A percentile compares a stretch with the other conserved stretches of the same genome.
phyloP scores from a whole-genome alignment of 2,113 vertebrate genomes.

The Haemorhous mexicanus region DNA sequence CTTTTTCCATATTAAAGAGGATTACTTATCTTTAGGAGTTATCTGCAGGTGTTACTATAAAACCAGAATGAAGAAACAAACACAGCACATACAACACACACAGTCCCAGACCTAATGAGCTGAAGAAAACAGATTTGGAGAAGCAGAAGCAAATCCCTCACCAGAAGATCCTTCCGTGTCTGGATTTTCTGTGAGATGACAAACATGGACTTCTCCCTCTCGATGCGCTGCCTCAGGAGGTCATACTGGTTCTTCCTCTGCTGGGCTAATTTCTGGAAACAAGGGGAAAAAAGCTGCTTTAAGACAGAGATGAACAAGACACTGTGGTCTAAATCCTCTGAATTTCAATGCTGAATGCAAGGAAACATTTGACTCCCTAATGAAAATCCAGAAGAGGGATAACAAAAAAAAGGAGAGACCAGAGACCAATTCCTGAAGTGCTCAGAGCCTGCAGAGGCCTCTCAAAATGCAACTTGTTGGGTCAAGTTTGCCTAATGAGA shows the following conservation, averaged over 20 bases:
- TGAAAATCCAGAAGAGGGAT: background rate
- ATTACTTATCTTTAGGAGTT: background rate
- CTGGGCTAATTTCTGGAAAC: conserved; percentile 77
- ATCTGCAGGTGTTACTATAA: background rate
- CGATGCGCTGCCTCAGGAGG: conserved; percentile 89
- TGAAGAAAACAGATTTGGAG: background rate
- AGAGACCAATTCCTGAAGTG: background rate
- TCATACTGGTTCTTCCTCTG: conserved; percentile 84
- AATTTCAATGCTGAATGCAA: background rate
- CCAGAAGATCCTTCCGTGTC: conserved; percentile 90
- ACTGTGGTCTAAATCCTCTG: background rate
- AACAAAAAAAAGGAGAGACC: background rate
- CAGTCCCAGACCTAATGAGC: background rate
- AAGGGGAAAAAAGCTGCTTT: background rate
- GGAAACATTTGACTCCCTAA: background rate
- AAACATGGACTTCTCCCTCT: conserved; percentile 90
- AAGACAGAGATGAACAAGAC: background rate
- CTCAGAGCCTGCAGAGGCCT: background rate
- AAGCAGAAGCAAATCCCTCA: conserved; percentile 63
- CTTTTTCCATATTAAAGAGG: background rate
- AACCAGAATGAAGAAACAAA: background rate
- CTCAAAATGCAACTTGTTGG: conserved; percentile 34
- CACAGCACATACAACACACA: background rate
- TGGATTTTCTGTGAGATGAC: conserved; percentile 94
- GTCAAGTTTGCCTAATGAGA: conserved; percentile 1